Base-by-base conservation (phyloP, 1,140 invertebrate species). In the Zophobas morio region DNA sequence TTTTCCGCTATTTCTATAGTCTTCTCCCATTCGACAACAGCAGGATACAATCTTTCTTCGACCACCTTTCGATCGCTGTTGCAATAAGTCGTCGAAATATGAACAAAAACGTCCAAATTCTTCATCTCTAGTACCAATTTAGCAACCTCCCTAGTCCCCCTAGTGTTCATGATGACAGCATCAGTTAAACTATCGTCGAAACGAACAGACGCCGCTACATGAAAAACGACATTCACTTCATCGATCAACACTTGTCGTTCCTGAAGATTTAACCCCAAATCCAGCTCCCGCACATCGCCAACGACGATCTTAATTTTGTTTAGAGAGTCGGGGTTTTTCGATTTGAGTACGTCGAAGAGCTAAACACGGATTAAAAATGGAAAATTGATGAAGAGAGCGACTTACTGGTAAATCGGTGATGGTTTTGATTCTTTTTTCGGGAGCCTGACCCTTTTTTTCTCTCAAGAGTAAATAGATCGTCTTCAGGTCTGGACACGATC, bases 141-240 rank as follows among this genome's bases (percentile, higher is more conserved):
- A n/a, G 89, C 87, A 2, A 91, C 70, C 70, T 89, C 88, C 39
- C 90, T 86, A 0, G 91, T 91, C 0, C 90, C 90, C 53, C 88
- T 83, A 0, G 88, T 85, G 76, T 93, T 93, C 57, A 88, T 83
- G 0, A 90, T 85, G 34, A 91, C 84, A 0, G 91, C 89, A 2
- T 88, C 78, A 85, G 89, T 92, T 0, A 96, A 85, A 8, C 88
- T 86, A 83, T 96, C 95, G 82, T 96, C 93, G 85, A 96, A 96
- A 82, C 93, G 92, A 0, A 99, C 94, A 74, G 95, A 98, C 0
- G 98, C 98, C 0, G 98, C 98, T 0, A 94, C 94, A 84, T 99
- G 97, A 86, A 97, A 98, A 2, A 99, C 91, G 6, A 99, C 88
- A 1, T 93, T 92, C 0, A 98, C 93, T 82, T 92, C 90, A 1